Percentiles rank a stretch among this genome's conserved stretches.
Conservation (phyloP, 2,888 invertebrate species). For the Phaonia tiefii region DNA sequence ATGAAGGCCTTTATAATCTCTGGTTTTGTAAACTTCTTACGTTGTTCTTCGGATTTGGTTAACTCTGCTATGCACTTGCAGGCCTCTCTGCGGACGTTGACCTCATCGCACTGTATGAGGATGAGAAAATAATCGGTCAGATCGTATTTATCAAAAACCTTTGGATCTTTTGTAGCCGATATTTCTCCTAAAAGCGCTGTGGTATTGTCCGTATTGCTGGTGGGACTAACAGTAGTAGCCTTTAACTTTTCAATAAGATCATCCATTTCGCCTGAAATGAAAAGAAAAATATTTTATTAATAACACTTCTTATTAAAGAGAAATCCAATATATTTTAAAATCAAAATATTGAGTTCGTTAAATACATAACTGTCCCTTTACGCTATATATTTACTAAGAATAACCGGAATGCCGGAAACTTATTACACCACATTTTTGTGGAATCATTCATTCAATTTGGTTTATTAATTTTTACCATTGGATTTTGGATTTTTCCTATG, state of each 20-base stretch:
- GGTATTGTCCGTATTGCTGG: conserved; percentile 69
- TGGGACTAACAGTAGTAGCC: conserved; percentile 74
- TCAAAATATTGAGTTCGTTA: no score
- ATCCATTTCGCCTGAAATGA: conserved; percentile 77
- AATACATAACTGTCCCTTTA: no score
- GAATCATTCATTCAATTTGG: no score
- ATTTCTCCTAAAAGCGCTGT: conserved; percentile 76
- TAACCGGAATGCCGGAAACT: no score
- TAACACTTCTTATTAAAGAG: no score
- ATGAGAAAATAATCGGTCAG: conserved; percentile 77
- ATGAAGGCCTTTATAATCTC: conserved; percentile 84
- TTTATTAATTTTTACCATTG: no score
- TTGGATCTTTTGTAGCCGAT: conserved; percentile 78
- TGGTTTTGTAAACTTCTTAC: conserved; percentile 85
- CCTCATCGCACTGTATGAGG: conserved; percentile 77
- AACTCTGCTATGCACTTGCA: conserved; percentile 90
- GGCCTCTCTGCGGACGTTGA: conserved; percentile 82
- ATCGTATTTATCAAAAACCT: conserved; percentile 78
- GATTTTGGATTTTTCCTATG: no score
- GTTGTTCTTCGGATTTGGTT: conserved; percentile 88
- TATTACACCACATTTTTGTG: no score
- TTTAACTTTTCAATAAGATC: conserved; percentile 79
- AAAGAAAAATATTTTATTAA: no score
- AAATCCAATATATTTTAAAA: no score
- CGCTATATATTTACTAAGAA: neutral